phyloP scores from a whole-genome alignment of 1,140 invertebrate species.

The Holotrichia oblita region DNA sequence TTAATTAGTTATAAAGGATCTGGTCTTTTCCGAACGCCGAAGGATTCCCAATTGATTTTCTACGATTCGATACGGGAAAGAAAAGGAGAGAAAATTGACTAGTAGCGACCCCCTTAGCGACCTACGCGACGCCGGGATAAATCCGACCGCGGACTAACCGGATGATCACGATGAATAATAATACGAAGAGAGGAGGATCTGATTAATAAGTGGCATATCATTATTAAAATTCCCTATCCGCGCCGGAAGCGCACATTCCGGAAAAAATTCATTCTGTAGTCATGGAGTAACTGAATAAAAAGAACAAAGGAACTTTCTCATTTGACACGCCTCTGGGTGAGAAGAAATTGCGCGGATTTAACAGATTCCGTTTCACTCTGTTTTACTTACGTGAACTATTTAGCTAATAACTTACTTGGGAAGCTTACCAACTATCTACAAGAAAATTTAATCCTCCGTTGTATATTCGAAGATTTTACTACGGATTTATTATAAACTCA shows the following conservation, averaged over 20 bases:
- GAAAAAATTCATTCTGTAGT: constrained; percentile 15
- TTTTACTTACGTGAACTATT: background rate
- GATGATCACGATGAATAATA: constrained; percentile 31
- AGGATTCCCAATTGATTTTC: constrained; percentile 29
- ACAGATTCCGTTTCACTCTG: background rate
- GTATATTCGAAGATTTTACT: too few species aligned
- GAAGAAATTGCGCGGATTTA: background rate
- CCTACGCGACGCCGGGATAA: background rate
- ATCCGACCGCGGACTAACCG: constrained; percentile 9
- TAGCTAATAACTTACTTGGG: background rate
- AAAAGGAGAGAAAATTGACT: background rate
- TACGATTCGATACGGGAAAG: constrained; percentile 3
- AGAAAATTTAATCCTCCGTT: too few species aligned
- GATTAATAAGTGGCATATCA: constrained; percentile 35
- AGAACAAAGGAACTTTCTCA: background rate
- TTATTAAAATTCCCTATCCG: constrained; percentile 24
- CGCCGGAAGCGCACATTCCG: background rate
- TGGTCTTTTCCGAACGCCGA: background rate
- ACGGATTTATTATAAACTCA: too few species aligned
- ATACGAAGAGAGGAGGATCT: constrained; percentile 8
- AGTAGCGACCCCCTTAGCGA: background rate
- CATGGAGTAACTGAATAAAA: background rate
- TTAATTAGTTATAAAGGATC: constrained; percentile 25
- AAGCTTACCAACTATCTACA: too few species aligned
- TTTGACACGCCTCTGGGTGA: background rate